Evolutionary conservation across 2,888 invertebrate species (phyloP).

Genomic region (Nymphalis polychloros): DNA sequence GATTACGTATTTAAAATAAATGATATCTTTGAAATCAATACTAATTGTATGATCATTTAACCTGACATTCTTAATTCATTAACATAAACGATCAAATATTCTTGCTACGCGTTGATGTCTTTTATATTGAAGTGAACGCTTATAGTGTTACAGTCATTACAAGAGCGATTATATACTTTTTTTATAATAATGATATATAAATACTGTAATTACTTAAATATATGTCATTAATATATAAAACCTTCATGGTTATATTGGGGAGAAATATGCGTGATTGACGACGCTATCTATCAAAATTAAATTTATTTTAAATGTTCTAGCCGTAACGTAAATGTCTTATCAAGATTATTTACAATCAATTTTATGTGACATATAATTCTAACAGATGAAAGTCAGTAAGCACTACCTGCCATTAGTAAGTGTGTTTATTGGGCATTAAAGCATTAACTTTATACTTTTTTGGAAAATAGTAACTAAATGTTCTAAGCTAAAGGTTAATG

Average conservation of each 20-base stretch:
- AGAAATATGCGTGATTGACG: background rate
- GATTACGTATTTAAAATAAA: background rate
- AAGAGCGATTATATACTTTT: background rate
- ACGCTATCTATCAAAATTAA: background rate
- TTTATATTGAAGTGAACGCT: background rate
- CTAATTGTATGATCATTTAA: background rate
- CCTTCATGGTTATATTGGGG: background rate
- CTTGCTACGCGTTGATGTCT: background rate
- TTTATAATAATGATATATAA: background rate
- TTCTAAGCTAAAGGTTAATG: conserved; percentile 46
- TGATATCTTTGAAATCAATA: background rate
- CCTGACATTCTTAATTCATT: background rate
- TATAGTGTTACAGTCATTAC: background rate
- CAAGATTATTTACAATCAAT: background rate
- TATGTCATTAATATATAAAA: background rate
- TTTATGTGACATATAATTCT: too few relatives aligned
- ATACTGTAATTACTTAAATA: background rate
- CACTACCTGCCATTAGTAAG: background rate
- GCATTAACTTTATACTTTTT: background rate
- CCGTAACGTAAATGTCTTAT: background rate
- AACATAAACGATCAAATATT: background rate
- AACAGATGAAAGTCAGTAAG: too few relatives aligned
- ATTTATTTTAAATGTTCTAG: background rate
- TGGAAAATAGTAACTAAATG: conserved; percentile 9
- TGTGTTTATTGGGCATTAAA: background rate